Base-by-base conservation (phyloP, 2,113 vertebrate genomes). In the Sinocyclocheilus anshuiensis region DNA sequence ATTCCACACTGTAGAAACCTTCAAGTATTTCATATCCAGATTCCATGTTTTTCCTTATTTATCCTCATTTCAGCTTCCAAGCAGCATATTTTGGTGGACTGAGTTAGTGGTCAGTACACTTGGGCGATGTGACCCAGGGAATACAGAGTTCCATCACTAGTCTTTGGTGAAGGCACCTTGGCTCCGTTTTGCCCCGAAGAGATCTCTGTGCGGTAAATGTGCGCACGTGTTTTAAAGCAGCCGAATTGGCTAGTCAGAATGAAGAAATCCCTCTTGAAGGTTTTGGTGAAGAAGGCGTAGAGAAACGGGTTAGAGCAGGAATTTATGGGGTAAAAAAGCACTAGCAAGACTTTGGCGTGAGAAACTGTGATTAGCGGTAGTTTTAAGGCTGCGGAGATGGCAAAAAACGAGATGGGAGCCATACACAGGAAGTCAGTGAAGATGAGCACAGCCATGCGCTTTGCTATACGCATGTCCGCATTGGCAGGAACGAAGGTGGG, bases 351-450 rank as follows among this genome's bases (percentile, higher is more conserved):
- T 92, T 99, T 99, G 86, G 98, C 96, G 20, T 98, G 95, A 18
- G 97, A 96, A 12, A 99, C 95, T 0, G 97, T 98, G 92, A 99
- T 99, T 77, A 99, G 96, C 9, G 98, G 98, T 36, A 95, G 93
- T 91, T 97, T 99, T 82, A 99, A 94, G 0, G 98, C 97, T 4
- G 98, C 98, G 0, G 97, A 99, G 86, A 98, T 95, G 79, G 98
- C 97, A 24, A 99, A 99, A 91, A 99, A 99, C 1, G 97, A 99
- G 87, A 99, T 99, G 0, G 98, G 98, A 0, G 97, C 98, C 96
- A 99, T 98, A 92, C 98, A 99, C 86, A 99, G 87, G 91, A 99
- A 99, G 93, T 99, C 96, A 0, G 98, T 99, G 93, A 99, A 99
- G 90, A 99, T 97, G 26, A 99, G 95, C 22, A 98, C 86, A 10